Conservation (phyloP, 2,113 vertebrate species). For the Microtus oregoni region DNA sequence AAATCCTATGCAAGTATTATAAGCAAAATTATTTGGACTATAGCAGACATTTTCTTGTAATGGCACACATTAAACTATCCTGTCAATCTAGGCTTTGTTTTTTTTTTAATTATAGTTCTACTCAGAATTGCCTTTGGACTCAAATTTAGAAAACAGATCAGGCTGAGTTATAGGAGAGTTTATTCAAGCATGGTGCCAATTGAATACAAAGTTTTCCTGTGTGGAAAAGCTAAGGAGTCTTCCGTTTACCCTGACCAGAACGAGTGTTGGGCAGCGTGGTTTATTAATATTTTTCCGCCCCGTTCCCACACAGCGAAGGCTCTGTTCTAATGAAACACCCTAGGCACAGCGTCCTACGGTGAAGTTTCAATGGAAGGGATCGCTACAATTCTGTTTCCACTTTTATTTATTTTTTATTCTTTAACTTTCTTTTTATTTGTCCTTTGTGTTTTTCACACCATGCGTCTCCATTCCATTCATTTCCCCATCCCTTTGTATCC, state of each 20-base stretch:
- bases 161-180: neutral
- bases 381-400: neutral
- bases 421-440: neutral
- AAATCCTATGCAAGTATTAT: neutral
- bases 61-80: neutral
- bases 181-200: neutral
- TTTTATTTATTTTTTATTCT: neutral
- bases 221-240: neutral
- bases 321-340: conserved; percentile 40
- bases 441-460: neutral
- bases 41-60: neutral
- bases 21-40: conserved; percentile 40
- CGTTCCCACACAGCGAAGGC: conserved; percentile 36
- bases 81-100: neutral
- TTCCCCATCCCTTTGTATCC: neutral
- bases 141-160: neutral
- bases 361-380: neutral
- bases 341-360: neutral
- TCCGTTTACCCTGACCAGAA: conserved; percentile 36
- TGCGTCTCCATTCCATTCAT: neutral
- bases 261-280: neutral
- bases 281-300: conserved; percentile 58
- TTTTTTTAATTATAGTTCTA: neutral
- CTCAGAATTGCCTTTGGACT: neutral
- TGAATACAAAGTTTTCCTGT: conserved; percentile 59